Evolutionary conservation across 2,888 invertebrate genomes (phyloP).

Genomic region (Therioaphis trifolii): DNA sequence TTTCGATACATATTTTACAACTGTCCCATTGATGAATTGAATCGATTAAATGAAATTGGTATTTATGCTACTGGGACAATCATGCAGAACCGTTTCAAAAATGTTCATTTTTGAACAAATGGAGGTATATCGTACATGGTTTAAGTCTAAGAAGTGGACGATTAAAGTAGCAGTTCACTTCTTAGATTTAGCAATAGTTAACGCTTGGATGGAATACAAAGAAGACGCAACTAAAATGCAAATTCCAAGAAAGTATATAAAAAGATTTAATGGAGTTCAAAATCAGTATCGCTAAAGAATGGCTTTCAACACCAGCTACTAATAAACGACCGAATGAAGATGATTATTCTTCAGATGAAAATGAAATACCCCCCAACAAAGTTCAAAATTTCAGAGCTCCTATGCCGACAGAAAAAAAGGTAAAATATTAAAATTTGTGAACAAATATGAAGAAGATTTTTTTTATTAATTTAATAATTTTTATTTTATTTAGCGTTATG

Average conservation of each 20-base stretch:
- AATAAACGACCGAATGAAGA: conserved; percentile 20
- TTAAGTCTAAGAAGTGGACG: too few relatives aligned
- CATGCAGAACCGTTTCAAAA: conserved; percentile 43
- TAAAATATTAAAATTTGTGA: background rate
- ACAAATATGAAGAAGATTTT: background rate
- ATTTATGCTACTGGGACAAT: too few relatives aligned
- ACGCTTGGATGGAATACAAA: conserved; percentile 59
- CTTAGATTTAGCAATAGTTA: conserved; percentile 64
- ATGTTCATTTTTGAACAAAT: conserved; percentile 28
- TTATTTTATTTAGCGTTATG: background rate
- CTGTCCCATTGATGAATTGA: too few relatives aligned
- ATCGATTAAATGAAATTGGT: conserved; percentile 31
- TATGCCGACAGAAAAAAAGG: background rate
- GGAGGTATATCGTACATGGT: too few relatives aligned
- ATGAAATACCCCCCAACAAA: conserved; percentile 1
- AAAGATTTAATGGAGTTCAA: conserved; percentile 30
- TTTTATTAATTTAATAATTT: background rate
- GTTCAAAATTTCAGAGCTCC: conserved; percentile 26
- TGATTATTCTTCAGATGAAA: background rate
- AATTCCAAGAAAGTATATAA: conserved; percentile 11
- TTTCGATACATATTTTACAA: conserved; percentile 58
- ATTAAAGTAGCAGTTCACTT: conserved; percentile 63
- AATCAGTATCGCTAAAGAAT: conserved; percentile 4
- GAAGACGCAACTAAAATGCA: conserved; percentile 28
- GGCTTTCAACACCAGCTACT: background rate